Base-by-base conservation (phyloP, 1,140 invertebrate species). In the Drosophila kanapiae region DNA sequence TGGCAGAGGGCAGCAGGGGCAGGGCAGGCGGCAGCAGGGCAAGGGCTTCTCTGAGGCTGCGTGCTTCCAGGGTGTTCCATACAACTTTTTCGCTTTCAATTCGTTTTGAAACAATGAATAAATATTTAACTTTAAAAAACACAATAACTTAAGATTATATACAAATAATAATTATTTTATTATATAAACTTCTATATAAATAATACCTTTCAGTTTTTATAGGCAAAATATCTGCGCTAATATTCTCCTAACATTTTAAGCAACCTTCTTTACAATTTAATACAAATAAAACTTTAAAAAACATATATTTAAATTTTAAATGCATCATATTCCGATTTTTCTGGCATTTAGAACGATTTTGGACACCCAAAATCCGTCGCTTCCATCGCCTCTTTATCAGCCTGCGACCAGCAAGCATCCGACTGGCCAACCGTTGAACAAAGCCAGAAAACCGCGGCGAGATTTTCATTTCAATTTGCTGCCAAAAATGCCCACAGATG, bases 381-480 rank as follows among this genome's bases (percentile, higher is more conserved):
- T 16, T 33, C 58, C 78, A 63, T 47, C 47, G 75, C 49, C 67
- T 68, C 72, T 81, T 88, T 88, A 88, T 88, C 80, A 47, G 60
- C 38, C 54, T 11, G 40, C 42, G 47, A 67, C 43, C 76, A 78
- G 63, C 23, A 56, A 62, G 54, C 38, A 49, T 72, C 37, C 70
- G 40, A n/a, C 51, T 47, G 33, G 38, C 49, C 45, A 77, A 78
- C 53, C 58, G 51, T 51, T 53, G 78, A 81, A 90, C 78, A 90
- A 84, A 90, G 75, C 75, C 69, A 68, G 67, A 54, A 82, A 75
- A 81, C 69, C 72, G 65, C 85, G 74, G 61, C 48, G 78, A 68
- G 69, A 69, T 90, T 84, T 88, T 88, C 85, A 90, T 90, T 90
- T 88, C 78, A 88, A 88, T 85, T 90, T 90, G 77, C 68, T 71